Evolutionary conservation across 35 echinoderm and acorn worm genomes (phyloP).

Genomic region (Stichopus chloronotus): DNA sequence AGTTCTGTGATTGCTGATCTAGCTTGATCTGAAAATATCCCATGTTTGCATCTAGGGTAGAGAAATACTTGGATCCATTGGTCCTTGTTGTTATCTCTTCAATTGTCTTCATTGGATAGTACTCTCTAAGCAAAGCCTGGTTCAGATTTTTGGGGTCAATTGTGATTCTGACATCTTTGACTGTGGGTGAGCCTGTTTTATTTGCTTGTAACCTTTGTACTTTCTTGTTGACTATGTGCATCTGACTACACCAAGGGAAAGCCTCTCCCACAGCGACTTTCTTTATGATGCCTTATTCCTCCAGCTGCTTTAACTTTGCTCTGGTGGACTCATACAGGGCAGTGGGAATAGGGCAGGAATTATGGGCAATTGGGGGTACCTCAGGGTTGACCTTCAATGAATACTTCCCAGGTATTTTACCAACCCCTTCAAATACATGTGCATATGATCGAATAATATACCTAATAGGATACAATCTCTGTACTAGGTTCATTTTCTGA

Average conservation of each 20-base stretch:
- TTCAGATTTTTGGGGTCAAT: conserved; percentile 69
- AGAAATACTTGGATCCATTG: conserved; percentile 55
- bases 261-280: conserved; percentile 28
- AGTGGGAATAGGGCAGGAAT: conserved; percentile 11
- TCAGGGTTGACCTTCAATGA: conserved; percentile 40
- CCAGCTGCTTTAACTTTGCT: conserved; percentile 26
- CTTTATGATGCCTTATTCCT: not conserved
- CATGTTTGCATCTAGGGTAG: conserved; percentile 68
- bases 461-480: conserved; percentile 15
- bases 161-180: conserved; percentile 25
- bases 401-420: conserved; percentile 46
- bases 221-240: conserved; percentile 37
- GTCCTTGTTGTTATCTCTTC: conserved; percentile 59
- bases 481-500: conserved; percentile 19
- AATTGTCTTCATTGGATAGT: conserved; percentile 62
- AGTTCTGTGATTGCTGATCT: conserved; percentile 39
- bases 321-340: conserved; percentile 18
- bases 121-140: conserved; percentile 57
- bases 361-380: conserved; percentile 20
- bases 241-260: conserved; percentile 37
- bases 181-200: not conserved
- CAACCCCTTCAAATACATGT: conserved; percentile 22
- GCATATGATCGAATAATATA: conserved; percentile 13
- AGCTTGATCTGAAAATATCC: conserved; percentile 68
- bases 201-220: not conserved